Conservation (phyloP, 2,797 vertebrate species). For the Pangasius macronema region DNA sequence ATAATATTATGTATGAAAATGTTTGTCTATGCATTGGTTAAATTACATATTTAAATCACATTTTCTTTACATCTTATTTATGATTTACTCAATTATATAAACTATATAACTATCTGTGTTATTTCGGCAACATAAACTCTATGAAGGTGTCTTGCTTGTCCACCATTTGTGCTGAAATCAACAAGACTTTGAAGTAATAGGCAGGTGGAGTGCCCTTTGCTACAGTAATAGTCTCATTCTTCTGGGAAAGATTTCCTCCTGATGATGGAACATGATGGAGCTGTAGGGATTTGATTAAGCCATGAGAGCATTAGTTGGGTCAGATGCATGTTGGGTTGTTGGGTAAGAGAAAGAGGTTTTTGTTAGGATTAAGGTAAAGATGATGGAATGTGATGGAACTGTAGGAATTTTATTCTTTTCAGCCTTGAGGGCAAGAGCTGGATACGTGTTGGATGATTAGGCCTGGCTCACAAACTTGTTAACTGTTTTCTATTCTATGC, state of each 20-base stretch:
- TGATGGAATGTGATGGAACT: background rate
- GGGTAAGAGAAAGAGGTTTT: background rate
- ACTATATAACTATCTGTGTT: background rate
- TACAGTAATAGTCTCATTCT: background rate
- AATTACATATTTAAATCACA: background rate
- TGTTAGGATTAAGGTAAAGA: background rate
- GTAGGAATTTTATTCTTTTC: background rate
- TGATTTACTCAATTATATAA: background rate
- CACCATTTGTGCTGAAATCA: background rate
- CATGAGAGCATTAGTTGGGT: background rate
- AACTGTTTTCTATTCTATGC: background rate
- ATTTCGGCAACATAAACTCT: background rate
- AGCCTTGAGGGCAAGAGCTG: background rate
- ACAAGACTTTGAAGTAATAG: background rate
- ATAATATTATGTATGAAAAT: conserved; percentile 8
- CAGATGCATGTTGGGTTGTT: background rate
- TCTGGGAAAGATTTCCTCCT: background rate
- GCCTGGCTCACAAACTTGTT: background rate
- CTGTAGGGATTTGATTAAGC: background rate
- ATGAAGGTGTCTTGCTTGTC: background rate
- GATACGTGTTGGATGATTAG: too few relatives aligned
- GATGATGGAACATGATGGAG: conserved; percentile 5
- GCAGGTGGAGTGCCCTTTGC: background rate
- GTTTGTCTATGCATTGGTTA: background rate
- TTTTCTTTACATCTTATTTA: conserved; percentile 6